Conservation (phyloP, 1,140 invertebrate genomes). For the Megathymus violae region DNA sequence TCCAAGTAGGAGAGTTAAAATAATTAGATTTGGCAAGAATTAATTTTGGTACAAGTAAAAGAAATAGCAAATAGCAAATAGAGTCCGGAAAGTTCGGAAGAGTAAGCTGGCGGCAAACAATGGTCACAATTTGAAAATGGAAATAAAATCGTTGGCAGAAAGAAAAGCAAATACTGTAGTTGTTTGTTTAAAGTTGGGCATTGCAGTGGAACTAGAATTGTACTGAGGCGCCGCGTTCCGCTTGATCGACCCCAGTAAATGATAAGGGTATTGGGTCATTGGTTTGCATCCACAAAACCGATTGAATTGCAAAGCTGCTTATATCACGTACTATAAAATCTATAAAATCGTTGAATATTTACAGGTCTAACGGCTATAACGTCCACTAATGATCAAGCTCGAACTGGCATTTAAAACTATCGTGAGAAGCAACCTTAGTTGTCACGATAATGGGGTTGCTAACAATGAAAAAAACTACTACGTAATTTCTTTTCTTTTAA, state of each 20-base stretch:
- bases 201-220: slow-evolving; percentile 39
- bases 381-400: slow-evolving; percentile 50
- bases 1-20: no score
- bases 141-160: slow-evolving; percentile 25
- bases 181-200: slow-evolving; percentile 39
- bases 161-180: slow-evolving; percentile 27
- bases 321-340: slow-evolving; percentile 41
- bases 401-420: slow-evolving; percentile 52
- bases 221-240: slow-evolving; percentile 42
- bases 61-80: slow-evolving; percentile 9
- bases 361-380: slow-evolving; percentile 65
- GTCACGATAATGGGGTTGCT: slow-evolving; percentile 43
- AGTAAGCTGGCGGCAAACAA: slow-evolving; percentile 15
- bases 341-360: slow-evolving; percentile 67
- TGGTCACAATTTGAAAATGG: slow-evolving; percentile 20
- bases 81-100: background rate
- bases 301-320: slow-evolving; percentile 70
- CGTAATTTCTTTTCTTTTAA: slow-evolving; percentile 31
- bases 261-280: slow-evolving; percentile 72
- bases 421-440: slow-evolving; percentile 43
- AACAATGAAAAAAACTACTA: slow-evolving; percentile 31
- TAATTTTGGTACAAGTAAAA: no score
- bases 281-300: slow-evolving; percentile 54
- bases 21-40: no score
- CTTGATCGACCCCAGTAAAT: slow-evolving; percentile 58